These are phyloP conservation scores for Nomada fabriciana DNA, from an alignment of 2,888 invertebrate genomes.

Conservation along the genomic window DNA sequence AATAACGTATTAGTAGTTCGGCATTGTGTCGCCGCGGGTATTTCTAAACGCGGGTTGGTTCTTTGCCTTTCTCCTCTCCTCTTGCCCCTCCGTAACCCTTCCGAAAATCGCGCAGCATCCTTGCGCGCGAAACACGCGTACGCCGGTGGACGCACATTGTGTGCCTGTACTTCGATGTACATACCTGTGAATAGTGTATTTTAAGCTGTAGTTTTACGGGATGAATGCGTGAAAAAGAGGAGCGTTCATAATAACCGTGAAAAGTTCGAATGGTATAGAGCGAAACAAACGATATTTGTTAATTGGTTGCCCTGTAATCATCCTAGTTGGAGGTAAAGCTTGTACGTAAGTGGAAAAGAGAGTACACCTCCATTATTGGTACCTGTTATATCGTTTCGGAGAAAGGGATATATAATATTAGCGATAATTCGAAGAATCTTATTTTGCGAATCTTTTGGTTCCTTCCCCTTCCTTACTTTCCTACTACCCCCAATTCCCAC, in stretches of 20 bases:
- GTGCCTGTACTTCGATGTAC: constrained; percentile 76
- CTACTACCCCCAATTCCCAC: constrained; percentile 39
- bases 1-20: constrained; percentile 48
- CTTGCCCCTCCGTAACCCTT: neutral
- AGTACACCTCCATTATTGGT: constrained; percentile 25
- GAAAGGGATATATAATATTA: constrained; percentile 2
- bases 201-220: constrained; percentile 74
- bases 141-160: constrained; percentile 78
- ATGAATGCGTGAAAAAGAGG: constrained; percentile 57
- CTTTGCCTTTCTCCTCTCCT: constrained; percentile 31
- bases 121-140: constrained; percentile 80
- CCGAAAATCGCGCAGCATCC: constrained; percentile 77
- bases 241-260: constrained; percentile 14
- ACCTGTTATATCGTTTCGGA: neutral
- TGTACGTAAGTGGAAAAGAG: constrained; percentile 21
- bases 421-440: neutral
- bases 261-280: constrained; percentile 17
- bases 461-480: constrained; percentile 30
- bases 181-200: constrained; percentile 82
- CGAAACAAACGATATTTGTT: constrained; percentile 18
- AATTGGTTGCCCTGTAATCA: constrained; percentile 6
- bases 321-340: constrained; percentile 23
- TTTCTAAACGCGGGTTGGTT: constrained; percentile 61
- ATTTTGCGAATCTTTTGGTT: constrained; percentile 41
- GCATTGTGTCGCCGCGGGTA: constrained; percentile 40